These are phyloP conservation scores for Oncorhynchus keta DNA, from an alignment of 2,113 vertebrate genomes.

Conservation along the genomic window DNA sequence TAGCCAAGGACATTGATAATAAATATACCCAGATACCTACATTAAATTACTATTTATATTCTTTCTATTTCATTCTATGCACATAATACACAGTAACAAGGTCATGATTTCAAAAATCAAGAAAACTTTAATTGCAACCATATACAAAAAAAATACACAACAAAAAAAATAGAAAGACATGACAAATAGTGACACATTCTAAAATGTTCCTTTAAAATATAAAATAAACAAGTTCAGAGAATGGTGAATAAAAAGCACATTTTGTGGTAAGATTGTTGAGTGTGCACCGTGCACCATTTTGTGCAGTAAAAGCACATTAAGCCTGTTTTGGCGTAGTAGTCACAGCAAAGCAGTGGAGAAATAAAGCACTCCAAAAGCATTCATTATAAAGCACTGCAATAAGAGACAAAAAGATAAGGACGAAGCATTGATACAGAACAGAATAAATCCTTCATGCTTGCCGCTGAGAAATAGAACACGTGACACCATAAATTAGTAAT, in stretches of 20 bases:
- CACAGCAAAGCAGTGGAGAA: slow-evolving; percentile 66
- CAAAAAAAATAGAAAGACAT: slow-evolving; percentile 46
- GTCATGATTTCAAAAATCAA: slow-evolving; percentile 62
- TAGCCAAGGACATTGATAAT: not conserved
- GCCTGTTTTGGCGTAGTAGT: slow-evolving; percentile 58
- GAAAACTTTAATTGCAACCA: slow-evolving; percentile 76
- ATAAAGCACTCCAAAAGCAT: slow-evolving; percentile 71
- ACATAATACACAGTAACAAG: slow-evolving; percentile 32
- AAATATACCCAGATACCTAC: not conserved
- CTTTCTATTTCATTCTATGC: slow-evolving; percentile 32
- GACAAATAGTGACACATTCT: slow-evolving; percentile 49
- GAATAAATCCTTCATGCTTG: slow-evolving; percentile 73
- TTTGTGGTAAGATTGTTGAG: slow-evolving; percentile 56
- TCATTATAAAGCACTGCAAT: slow-evolving; percentile 73
- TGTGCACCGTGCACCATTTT: slow-evolving; percentile 47
- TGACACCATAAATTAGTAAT: slow-evolving; percentile 72
- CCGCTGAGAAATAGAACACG: slow-evolving; percentile 60
- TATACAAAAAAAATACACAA: slow-evolving; percentile 47
- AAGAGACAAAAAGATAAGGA: slow-evolving; percentile 55
- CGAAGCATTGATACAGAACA: slow-evolving; percentile 39
- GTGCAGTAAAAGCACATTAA: slow-evolving; percentile 60
- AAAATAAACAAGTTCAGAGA: slow-evolving; percentile 50
- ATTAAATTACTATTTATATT: slow-evolving; percentile 11
- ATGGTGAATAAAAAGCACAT: slow-evolving; percentile 66
- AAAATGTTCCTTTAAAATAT: slow-evolving; percentile 32